Evolutionary conservation across 2,113 vertebrate genomes (phyloP).

Genomic region (Ceyx melanurus): DNA sequence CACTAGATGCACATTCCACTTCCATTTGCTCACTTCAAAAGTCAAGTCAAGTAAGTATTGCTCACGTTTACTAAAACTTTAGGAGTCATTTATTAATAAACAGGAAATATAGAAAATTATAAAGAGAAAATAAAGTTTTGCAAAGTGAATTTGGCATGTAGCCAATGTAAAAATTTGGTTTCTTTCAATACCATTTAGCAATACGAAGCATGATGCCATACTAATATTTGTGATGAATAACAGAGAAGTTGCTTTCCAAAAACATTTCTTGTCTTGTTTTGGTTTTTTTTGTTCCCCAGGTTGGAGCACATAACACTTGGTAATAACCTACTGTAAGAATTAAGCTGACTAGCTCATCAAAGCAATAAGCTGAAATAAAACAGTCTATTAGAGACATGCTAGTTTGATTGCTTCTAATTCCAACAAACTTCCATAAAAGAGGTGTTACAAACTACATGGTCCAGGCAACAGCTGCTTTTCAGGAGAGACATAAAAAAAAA

Average conservation of each 20-base stretch:
- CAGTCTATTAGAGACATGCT: not conserved
- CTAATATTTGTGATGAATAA: not conserved
- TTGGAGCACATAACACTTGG: not conserved
- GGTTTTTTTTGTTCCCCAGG: not conserved
- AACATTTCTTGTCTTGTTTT: not conserved
- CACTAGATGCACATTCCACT: not conserved
- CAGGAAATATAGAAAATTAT: not conserved
- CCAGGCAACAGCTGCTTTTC: conserved; percentile 18
- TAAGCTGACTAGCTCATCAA: not conserved
- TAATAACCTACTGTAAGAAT: not conserved
- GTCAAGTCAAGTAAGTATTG: not conserved
- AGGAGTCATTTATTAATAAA: not conserved
- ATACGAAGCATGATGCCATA: not conserved
- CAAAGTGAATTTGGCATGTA: not conserved
- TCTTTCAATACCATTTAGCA: not conserved
- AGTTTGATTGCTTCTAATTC: not conserved
- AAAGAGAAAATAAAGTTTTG: not conserved
- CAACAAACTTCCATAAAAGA: not conserved
- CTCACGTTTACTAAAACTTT: not conserved
- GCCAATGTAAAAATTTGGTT: not conserved
- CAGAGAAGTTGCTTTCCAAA: not conserved
- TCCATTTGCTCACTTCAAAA: not conserved
- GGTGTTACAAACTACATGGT: not conserved
- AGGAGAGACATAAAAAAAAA: not conserved
- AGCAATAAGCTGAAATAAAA: not conserved